Percentiles rank a stretch among this genome's conserved stretches.
Conservation (phyloP, 2,888 invertebrate species). For the Neelides folsomi region DNA sequence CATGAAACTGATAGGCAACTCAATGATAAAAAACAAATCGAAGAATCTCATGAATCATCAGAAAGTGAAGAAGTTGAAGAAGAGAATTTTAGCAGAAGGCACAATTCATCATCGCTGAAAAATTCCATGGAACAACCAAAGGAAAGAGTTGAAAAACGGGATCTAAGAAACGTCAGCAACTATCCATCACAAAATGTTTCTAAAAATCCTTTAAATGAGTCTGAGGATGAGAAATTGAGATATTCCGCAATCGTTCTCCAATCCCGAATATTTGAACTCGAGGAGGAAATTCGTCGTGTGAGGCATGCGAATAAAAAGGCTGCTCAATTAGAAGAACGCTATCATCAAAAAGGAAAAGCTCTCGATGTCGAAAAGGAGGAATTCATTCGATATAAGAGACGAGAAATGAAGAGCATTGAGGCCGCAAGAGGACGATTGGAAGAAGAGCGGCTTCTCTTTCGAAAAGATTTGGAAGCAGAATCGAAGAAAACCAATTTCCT, state of each 20-base stretch:
- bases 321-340: slow-evolving; percentile 37
- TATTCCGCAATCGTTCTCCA: slow-evolving; percentile 2
- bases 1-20: background rate
- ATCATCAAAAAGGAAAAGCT: background rate
- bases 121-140: too few species aligned
- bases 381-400: background rate
- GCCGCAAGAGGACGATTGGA: slow-evolving; percentile 7
- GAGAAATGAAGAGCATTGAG: slow-evolving; percentile 5
- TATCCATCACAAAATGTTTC: too few species aligned
- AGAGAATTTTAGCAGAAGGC: background rate
- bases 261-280: slow-evolving; percentile 49
- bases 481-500: slow-evolving; percentile 10
- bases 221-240: too few species aligned
- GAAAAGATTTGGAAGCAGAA: slow-evolving; percentile 8
- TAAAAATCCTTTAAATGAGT: too few species aligned
- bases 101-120: too few species aligned
- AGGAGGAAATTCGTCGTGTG: slow-evolving; percentile 49
- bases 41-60: background rate
- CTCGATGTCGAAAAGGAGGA: slow-evolving; percentile 5
- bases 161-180: too few species aligned
- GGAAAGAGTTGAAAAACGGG: too few species aligned
- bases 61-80: slow-evolving; percentile 9
- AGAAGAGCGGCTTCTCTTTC: slow-evolving; percentile 5
- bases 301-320: slow-evolving; percentile 44
- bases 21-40: background rate